Conservation (phyloP, 1,140 invertebrate species). For the Vollenhovia emeryi region DNA sequence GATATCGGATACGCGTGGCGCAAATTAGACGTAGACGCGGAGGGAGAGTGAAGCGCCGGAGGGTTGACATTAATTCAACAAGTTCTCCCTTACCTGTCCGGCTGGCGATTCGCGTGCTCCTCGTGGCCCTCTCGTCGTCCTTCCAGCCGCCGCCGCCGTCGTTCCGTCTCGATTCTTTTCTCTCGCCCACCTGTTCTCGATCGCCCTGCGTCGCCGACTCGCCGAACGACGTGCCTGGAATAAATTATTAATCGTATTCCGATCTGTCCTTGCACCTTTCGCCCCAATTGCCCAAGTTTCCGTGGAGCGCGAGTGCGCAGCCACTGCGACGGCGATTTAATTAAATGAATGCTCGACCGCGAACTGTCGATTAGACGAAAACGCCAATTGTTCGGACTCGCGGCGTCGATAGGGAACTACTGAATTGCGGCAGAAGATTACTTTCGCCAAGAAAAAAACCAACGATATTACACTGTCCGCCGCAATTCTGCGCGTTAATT, state of each 20-base stretch:
- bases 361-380: constrained; percentile 40
- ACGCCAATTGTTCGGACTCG: constrained; percentile 27
- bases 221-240: constrained; percentile 60
- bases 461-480: background rate
- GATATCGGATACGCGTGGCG: background rate
- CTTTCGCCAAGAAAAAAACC: constrained; percentile 1
- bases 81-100: constrained; percentile 59
- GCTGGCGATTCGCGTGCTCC: constrained; percentile 29
- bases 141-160: background rate
- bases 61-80: constrained; percentile 66
- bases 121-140: constrained; percentile 32
- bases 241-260: constrained; percentile 64
- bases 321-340: constrained; percentile 51
- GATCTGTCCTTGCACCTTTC: constrained; percentile 50
- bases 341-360: constrained; percentile 61
- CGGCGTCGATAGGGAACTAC: background rate
- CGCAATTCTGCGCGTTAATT: too few species aligned
- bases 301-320: background rate
- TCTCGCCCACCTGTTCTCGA: constrained; percentile 43
- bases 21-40: constrained; percentile 17
- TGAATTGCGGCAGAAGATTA: background rate
- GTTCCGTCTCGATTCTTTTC: constrained; percentile 41
- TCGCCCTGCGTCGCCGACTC: constrained; percentile 45
- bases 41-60: background rate
- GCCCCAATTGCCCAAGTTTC: constrained; percentile 25